Conservation (phyloP, 2,888 invertebrate species). For the Pachycephus smyrnensis region DNA sequence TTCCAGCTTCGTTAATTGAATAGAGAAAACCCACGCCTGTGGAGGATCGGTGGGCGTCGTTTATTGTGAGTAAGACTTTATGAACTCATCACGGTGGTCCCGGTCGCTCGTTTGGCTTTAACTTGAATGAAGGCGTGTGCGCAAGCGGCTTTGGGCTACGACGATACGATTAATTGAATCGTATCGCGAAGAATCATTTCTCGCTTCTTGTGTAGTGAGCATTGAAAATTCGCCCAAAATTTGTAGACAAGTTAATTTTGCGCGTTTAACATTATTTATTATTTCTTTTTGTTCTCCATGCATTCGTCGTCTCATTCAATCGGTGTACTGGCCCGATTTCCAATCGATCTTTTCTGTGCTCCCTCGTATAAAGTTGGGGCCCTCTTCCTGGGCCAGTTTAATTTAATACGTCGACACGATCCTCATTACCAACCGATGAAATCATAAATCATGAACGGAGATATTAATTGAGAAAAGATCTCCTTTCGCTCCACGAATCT, state of each 20-base stretch:
- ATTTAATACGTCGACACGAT: constrained; percentile 21
- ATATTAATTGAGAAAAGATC: constrained; percentile 17
- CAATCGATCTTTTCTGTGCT: constrained; percentile 8
- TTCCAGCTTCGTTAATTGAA: constrained; percentile 40
- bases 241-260: too few species aligned
- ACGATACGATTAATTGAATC: too few species aligned
- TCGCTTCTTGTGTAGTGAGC: too few species aligned
- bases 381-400: constrained; percentile 11
- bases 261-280: too few species aligned
- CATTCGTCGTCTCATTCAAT: too few species aligned
- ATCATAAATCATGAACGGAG: constrained; percentile 21
- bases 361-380: not conserved
- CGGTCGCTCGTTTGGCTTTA: constrained; percentile 3
- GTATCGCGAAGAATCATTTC: too few species aligned
- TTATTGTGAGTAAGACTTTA: constrained; percentile 38
- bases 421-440: constrained; percentile 21
- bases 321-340: constrained; percentile 15
- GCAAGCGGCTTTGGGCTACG: too few species aligned
- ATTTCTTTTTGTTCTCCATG: too few species aligned
- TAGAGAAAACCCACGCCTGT: constrained; percentile 24
- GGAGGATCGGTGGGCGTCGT: constrained; percentile 34
- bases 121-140: too few species aligned
- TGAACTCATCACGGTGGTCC: constrained; percentile 30
- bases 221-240: too few species aligned
- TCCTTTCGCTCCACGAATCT: constrained; percentile 3